Conservation (phyloP, 2,797 vertebrate genomes). For the Danio aesculapii region DNA sequence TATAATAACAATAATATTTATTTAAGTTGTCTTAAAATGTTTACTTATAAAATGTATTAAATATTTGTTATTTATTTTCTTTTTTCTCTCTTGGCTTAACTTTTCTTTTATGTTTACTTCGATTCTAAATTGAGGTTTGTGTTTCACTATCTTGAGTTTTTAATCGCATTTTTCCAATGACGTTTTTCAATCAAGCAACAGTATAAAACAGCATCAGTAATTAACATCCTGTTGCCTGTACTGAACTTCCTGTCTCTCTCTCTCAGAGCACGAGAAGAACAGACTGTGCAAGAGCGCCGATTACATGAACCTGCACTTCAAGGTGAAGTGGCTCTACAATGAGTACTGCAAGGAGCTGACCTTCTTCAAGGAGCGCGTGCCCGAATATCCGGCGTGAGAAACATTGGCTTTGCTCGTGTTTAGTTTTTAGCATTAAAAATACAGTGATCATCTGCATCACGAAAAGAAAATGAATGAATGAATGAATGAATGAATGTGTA, state of each 20-base stretch:
- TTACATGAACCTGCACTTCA: conserved; percentile 98
- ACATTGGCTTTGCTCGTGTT: too few species aligned
- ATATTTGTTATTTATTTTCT: neutral
- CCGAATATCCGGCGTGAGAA: conserved; percentile 88
- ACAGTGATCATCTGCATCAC: neutral
- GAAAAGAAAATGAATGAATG: too few species aligned
- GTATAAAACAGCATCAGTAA: neutral
- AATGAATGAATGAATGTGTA: too few species aligned
- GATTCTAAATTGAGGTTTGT: neutral
- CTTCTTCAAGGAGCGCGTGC: conserved; percentile 90
- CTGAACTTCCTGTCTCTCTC: conserved; percentile 19
- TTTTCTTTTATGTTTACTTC: neutral
- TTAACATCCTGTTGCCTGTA: too few species aligned
- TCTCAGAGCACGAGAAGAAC: conserved; percentile 93
- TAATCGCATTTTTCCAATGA: neutral
- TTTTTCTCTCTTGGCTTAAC: neutral
- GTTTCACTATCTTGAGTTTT: neutral
- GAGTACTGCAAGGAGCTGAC: conserved; percentile 93
- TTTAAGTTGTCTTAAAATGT: neutral
- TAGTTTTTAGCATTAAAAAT: neutral
- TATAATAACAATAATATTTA: neutral
- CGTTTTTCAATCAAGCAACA: neutral
- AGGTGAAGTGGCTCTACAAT: too few species aligned
- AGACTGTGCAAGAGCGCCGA: conserved; percentile 96
- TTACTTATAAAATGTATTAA: neutral